Conservation (phyloP, 2,113 vertebrate species). For the Tricholaema leucomelas region DNA sequence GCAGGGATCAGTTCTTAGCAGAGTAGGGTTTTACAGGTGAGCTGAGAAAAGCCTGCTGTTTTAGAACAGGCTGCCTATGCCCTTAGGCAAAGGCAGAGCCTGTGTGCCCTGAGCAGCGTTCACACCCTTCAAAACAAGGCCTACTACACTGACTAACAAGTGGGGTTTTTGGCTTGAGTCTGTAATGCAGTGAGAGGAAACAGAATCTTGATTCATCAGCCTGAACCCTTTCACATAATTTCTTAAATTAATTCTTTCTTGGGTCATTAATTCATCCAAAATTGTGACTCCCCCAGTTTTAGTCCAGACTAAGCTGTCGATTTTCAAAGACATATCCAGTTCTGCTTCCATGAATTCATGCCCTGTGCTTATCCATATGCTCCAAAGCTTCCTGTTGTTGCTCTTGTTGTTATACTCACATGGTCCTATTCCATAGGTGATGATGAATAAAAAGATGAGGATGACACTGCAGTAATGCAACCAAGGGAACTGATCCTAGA, state of each 20-base stretch:
- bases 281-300: not conserved
- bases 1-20: not conserved
- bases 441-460: constrained; percentile 80
- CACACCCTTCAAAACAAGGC: not conserved
- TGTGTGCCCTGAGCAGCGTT: not conserved
- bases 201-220: not conserved
- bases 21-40: not conserved
- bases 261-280: not conserved
- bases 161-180: not conserved
- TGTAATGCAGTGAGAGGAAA: not conserved
- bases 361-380: not conserved
- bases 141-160: not conserved
- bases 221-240: not conserved
- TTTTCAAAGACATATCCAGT: not conserved
- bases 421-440: constrained; percentile 78
- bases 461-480: constrained; percentile 80
- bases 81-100: not conserved
- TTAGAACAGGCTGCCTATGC: not conserved
- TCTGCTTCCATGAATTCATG: not conserved
- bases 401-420: constrained; percentile 51
- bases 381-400: not conserved
- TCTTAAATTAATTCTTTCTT: not conserved
- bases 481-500: constrained; percentile 73
- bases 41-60: not conserved
- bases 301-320: not conserved